Percentiles rank a stretch among this genome's conserved stretches.
Conservation (phyloP, 1,140 invertebrate genomes). For the Harlomillsia oculata region DNA sequence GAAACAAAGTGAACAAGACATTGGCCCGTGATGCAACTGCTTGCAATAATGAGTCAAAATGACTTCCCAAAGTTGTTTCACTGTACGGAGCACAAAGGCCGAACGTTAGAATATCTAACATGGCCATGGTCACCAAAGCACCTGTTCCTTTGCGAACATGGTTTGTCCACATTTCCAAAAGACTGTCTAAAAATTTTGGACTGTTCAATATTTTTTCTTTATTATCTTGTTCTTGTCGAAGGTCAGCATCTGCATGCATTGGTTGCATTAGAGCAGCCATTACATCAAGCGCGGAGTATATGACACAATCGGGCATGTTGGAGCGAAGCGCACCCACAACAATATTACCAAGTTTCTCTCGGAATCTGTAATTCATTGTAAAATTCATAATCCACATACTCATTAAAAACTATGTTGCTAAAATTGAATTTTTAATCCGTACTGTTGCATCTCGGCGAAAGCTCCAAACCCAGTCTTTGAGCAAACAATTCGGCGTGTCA, state of each 20-base stretch:
- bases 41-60: conserved; percentile 90
- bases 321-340: conserved; percentile 70
- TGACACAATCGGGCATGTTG: conserved; percentile 75
- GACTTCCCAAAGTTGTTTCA: conserved; percentile 95
- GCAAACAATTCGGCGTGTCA: conserved; percentile 79
- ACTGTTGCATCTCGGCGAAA: conserved; percentile 83
- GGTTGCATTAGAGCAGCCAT: conserved; percentile 97
- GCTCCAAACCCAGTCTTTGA: conserved; percentile 95
- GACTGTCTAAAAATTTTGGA: conserved; percentile 79
- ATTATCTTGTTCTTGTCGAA: conserved; percentile 94
- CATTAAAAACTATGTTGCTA: conserved; percentile 5
- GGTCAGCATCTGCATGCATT: conserved; percentile 89
- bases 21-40: conserved; percentile 76
- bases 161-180: conserved; percentile 89
- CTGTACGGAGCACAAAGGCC: conserved; percentile 96
- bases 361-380: conserved; percentile 53
- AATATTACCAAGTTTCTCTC: conserved; percentile 85
- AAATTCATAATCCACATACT: background rate
- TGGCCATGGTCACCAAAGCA: conserved; percentile 61
- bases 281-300: conserved; percentile 93
- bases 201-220: conserved; percentile 91
- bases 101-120: conserved; percentile 99
- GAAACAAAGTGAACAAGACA: conserved; percentile 86
- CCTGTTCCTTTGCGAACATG: conserved; percentile 61
- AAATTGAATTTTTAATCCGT: conserved; percentile 37